Conservation (phyloP, 2,888 invertebrate genomes). For the Tachina lurida region DNA sequence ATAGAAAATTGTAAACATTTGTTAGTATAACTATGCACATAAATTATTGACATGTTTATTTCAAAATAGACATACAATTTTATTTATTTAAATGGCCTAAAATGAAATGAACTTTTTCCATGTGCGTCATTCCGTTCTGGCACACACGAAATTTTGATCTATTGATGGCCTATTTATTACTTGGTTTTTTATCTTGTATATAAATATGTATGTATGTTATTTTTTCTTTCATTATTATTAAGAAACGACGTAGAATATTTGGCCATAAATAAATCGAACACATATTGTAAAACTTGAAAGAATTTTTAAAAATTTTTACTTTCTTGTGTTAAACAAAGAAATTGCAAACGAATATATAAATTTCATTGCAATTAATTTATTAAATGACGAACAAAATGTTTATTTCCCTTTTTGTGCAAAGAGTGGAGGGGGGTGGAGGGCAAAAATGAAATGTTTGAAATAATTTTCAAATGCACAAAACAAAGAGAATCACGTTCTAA, state of each 20-base stretch:
- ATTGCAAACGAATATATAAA: not conserved
- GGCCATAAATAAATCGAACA: conserved; percentile 3
- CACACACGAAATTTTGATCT: conserved; percentile 9
- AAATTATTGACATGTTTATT: conserved; percentile 12
- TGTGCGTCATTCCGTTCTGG: conserved; percentile 45
- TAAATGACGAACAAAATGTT: not conserved
- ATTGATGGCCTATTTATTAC: conserved; percentile 27
- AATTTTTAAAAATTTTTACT: conserved; percentile 3
- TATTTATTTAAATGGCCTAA: conserved; percentile 10
- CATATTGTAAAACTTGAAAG: conserved; percentile 23
- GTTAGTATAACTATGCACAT: not conserved
- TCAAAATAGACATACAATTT: conserved; percentile 10
- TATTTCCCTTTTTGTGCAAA: not conserved
- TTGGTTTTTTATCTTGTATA: not conserved
- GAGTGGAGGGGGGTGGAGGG: too few species aligned
- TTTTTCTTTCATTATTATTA: not conserved
- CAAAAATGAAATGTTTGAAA: not conserved
- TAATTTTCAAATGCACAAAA: not conserved
- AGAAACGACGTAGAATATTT: conserved; percentile 18
- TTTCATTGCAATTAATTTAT: not conserved
- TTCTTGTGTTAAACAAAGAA: conserved; percentile 5
- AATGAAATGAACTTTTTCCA: conserved; percentile 35
- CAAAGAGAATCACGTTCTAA: not conserved
- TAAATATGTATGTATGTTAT: too few species aligned
- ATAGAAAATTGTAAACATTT: conserved; percentile 2